These are phyloP conservation scores for Chlorodrepanis virens DNA, from an alignment of 2,113 vertebrate genomes.

Conservation along the genomic window DNA sequence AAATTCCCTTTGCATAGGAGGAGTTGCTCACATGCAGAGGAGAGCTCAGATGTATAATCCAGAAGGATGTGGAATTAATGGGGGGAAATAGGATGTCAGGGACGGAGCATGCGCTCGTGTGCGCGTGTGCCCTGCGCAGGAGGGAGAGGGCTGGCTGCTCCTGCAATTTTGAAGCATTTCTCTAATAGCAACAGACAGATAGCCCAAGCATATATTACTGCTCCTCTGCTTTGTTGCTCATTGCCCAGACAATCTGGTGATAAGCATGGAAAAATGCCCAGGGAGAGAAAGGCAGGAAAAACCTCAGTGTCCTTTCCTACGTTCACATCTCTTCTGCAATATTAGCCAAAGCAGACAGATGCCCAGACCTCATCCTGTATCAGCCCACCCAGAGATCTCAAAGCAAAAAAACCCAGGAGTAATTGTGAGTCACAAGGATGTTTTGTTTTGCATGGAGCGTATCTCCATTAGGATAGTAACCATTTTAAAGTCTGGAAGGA, in stretches of 20 bases:
- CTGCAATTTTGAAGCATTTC: neutral
- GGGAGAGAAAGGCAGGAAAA: conserved; percentile 31
- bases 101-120: neutral
- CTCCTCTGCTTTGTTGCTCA: conserved; percentile 22
- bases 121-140: accelerated
- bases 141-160: neutral
- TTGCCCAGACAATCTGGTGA: neutral
- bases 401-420: neutral
- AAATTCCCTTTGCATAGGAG: neutral
- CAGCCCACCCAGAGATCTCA: neutral
- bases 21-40: neutral
- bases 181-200: conserved; percentile 41
- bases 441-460: conserved; percentile 11
- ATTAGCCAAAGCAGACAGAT: conserved; percentile 26
- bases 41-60: neutral
- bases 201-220: conserved; percentile 30
- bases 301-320: neutral
- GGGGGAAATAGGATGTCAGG: neutral
- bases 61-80: conserved; percentile 12
- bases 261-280: neutral
- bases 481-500: conserved; percentile 45
- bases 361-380: neutral
- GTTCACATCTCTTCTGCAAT: neutral
- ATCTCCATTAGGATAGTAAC: conserved; percentile 16
- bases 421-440: neutral